These are phyloP conservation scores for Gallinago paraguaiae DNA, from an alignment of 2,113 vertebrate genomes.

Conservation along the genomic window DNA sequence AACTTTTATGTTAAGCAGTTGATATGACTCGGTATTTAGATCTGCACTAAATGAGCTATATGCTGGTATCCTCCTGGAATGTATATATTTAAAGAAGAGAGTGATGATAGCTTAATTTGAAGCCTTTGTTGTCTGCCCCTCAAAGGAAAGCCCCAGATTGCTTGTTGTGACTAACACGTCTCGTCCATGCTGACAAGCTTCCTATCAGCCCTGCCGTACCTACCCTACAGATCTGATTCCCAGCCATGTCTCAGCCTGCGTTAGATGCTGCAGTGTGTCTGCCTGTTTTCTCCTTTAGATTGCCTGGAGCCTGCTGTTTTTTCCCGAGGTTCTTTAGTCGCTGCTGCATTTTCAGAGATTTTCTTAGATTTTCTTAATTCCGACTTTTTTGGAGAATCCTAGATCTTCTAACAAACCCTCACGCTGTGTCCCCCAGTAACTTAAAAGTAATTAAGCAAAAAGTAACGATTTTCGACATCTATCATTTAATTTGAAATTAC, in stretches of 20 bases:
- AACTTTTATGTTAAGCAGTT: not conserved
- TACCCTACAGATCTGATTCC: not conserved
- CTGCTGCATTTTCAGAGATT: constrained; percentile 62
- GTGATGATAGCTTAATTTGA: not conserved
- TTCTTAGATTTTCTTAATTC: constrained; percentile 75
- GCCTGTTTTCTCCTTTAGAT: constrained; percentile 54
- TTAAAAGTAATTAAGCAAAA: constrained; percentile 79
- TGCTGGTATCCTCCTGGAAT: not conserved
- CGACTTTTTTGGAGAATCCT: constrained; percentile 34
- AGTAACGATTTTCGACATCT: constrained; percentile 71
- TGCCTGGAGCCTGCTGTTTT: constrained; percentile 48
- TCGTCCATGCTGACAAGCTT: constrained; percentile 53
- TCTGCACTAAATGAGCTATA: not conserved
- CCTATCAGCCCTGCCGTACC: not conserved
- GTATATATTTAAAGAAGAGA: not conserved
- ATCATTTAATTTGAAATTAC: constrained; percentile 79
- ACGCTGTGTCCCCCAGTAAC: constrained; percentile 69
- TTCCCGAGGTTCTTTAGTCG: constrained; percentile 46
- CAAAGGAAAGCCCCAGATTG: not conserved
- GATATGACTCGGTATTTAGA: not conserved
- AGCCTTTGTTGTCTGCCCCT: not conserved
- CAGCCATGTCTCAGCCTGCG: not conserved
- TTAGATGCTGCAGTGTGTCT: constrained; percentile 9
- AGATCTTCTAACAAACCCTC: constrained; percentile 74
- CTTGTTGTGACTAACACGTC: not conserved